Evolutionary conservation across 2,113 vertebrate genomes (phyloP).

Genomic region (Lophochroa leadbeateri): DNA sequence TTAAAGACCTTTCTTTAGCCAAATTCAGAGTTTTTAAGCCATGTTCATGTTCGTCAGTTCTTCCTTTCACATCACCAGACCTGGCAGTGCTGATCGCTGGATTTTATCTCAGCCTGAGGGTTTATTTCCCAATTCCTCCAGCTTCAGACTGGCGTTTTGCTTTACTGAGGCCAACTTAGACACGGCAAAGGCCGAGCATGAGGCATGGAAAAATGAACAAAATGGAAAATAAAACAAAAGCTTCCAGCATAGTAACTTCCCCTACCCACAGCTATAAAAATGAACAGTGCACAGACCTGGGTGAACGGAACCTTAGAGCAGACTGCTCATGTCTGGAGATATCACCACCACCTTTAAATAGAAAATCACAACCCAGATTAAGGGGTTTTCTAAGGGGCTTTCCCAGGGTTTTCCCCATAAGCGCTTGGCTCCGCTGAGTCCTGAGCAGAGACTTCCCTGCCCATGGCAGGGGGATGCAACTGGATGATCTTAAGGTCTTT

Average conservation of each 20-base stretch:
- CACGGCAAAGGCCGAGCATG: background rate
- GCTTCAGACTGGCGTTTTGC: background rate
- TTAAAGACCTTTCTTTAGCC: background rate
- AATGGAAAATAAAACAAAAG: conserved; percentile 28
- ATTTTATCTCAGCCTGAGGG: background rate
- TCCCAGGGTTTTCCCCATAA: background rate
- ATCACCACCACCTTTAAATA: fast-evolving
- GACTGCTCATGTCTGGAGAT: background rate
- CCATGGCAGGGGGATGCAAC: background rate
- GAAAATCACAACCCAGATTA: background rate
- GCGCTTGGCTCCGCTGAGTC: background rate
- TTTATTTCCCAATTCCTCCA: background rate
- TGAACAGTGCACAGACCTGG: background rate
- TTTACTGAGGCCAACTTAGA: background rate
- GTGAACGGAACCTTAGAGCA: background rate
- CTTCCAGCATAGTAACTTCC: background rate
- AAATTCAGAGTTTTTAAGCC: background rate
- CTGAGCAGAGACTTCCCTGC: background rate
- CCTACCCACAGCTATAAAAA: background rate
- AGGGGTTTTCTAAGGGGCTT: conserved; percentile 3
- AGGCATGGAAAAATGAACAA: background rate
- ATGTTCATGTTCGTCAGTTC: background rate
- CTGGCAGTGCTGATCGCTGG: background rate
- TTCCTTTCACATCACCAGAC: background rate
- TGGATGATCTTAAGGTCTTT: background rate